Conservation (phyloP, 2,113 vertebrate species). For the Acrocephalus arundinaceus region DNA sequence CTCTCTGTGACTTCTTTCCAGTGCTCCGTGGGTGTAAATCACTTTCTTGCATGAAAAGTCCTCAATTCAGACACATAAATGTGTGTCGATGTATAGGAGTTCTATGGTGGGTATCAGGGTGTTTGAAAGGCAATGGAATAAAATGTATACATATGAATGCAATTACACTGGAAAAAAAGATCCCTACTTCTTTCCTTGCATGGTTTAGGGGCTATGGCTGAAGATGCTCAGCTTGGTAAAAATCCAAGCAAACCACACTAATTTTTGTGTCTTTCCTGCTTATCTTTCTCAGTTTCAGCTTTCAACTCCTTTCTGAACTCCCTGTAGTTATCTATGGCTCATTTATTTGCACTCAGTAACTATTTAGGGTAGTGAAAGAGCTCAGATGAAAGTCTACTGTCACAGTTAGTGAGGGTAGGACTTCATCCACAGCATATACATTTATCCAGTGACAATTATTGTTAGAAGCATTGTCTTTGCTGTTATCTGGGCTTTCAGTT, state of each 20-base stretch:
- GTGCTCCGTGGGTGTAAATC: neutral
- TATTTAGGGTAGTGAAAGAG: neutral
- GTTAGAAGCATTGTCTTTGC: neutral
- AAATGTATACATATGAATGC: neutral
- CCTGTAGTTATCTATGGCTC: neutral
- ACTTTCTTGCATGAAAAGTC: neutral
- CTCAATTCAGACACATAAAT: neutral
- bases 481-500: neutral
- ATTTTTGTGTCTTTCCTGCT: neutral
- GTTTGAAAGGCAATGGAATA: neutral
- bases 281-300: neutral
- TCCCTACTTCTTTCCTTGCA: neutral
- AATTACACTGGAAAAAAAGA: neutral
- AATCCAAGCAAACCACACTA: neutral
- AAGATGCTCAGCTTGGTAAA: neutral
- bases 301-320: neutral
- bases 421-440: neutral
- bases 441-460: neutral
- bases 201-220: neutral
- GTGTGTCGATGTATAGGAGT: neutral
- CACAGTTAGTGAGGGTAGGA: neutral
- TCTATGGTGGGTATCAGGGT: neutral
- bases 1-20: neutral
- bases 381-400: neutral
- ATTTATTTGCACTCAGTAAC: neutral